Evolutionary conservation across 2,113 vertebrate genomes (phyloP), one percentile per base, ranked within the genome.

Genomic region (Elephantulus edwardii): DNA sequence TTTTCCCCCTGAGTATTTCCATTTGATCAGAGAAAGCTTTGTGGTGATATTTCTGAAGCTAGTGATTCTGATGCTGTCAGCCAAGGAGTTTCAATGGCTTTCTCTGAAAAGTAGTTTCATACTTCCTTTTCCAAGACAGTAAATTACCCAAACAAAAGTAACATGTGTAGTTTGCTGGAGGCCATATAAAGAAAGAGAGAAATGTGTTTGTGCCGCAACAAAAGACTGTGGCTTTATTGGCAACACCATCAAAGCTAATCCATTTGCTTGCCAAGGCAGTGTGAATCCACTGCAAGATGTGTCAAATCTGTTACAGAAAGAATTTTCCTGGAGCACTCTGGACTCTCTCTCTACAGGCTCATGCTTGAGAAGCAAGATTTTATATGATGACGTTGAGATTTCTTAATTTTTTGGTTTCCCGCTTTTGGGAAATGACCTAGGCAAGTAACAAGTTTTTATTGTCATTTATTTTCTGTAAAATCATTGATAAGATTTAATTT

Each of bases 141-240:
- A 95, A 96, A 96, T 96, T 95, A 95, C 85, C 89, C 94, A 93
- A 93, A 95, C 94, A 96, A 95, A 96, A 96, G 93, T 94, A 95
- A 95, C 95, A 95, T 95, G 93, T 95, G 92, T 96, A 94, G 91
- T 96, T 96, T 96, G 95, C 94, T 94, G 91, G 94, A 96, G 93
- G 93, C 95, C 93, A 87, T 93, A 87, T 87, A 94, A 94, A 95
- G 93, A 94, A 92, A 96, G 74, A 85, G 84, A 96, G 93, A 96
- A 94, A 96, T 93, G 95, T 95, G 92, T 96, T 95, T 95, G 94
- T 16, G 3, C 89, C 94, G 94, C 94, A 96, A 96, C 94, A 96
- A 93, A 96, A 95, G 92, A 79, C 95, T 93, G 92, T 88, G 95
- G 95, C 87, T 95, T 95, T 92, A 95, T 71, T 96, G 95, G 95